These are phyloP conservation scores for Aleiodes sp. DNA, from an alignment of 1,140 invertebrate species.

Conservation along the genomic window DNA sequence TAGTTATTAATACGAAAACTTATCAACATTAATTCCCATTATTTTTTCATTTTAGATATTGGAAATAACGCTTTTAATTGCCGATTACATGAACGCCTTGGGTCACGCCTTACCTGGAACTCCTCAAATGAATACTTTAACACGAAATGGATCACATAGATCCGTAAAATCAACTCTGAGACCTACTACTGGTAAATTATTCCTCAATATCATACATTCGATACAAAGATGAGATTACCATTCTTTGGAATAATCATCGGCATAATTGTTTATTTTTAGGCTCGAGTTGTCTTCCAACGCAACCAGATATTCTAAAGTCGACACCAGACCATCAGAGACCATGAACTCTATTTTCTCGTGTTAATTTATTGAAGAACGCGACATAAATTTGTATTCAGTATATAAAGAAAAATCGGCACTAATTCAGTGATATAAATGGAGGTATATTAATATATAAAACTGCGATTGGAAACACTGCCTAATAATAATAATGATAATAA, in stretches of 20 bases:
- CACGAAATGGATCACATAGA: slow-evolving; percentile 77
- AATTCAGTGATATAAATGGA: slow-evolving; percentile 8
- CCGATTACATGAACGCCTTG: slow-evolving; percentile 94
- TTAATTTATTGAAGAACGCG: slow-evolving; percentile 21
- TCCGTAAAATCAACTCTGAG: slow-evolving; percentile 66
- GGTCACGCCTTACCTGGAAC: slow-evolving; percentile 78
- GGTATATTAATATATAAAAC: not conserved
- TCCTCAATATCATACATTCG: not conserved
- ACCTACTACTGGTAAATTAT: slow-evolving; percentile 56
- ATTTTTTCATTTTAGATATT: slow-evolving; percentile 73
- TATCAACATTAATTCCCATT: slow-evolving; percentile 18
- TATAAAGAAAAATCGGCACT: not conserved
- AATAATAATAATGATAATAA: slow-evolving; percentile 7
- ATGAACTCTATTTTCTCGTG: slow-evolving; percentile 49
- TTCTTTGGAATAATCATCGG: slow-evolving; percentile 33
- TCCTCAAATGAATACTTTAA: slow-evolving; percentile 82
- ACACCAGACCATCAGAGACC: slow-evolving; percentile 80
- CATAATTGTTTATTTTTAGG: slow-evolving; percentile 39
- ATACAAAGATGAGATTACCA: not conserved
- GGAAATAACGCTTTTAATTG: slow-evolving; percentile 91
- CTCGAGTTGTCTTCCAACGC: slow-evolving; percentile 69
- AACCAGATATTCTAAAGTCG: slow-evolving; percentile 85
- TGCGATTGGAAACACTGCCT: slow-evolving; percentile 26
- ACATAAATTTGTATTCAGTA: not conserved
- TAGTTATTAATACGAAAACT: slow-evolving; percentile 14